phyloP scores from a whole-genome alignment of 2,797 vertebrate species.

The Propithecus deckenii region DNA sequence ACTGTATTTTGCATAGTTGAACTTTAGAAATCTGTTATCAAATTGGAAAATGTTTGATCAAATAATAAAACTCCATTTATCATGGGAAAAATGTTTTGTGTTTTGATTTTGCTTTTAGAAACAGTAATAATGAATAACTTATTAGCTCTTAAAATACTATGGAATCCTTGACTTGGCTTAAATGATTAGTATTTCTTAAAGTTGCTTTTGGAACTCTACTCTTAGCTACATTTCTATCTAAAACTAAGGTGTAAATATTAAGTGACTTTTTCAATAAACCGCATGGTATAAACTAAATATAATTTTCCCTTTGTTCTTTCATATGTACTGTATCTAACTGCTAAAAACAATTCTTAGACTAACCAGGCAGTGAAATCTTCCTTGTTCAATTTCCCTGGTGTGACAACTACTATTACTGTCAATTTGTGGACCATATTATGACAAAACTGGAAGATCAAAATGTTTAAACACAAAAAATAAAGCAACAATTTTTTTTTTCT shows the following conservation, averaged over 20 bases:
- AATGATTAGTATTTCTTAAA: background rate
- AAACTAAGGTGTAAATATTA: background rate
- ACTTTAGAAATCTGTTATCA: background rate
- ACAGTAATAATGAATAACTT: slow-evolving; percentile 18
- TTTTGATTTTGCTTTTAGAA: background rate
- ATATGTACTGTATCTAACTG: background rate
- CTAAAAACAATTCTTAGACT: background rate
- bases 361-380: background rate
- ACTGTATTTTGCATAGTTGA: background rate
- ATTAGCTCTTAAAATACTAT: background rate
- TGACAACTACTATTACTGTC: background rate
- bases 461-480: background rate
- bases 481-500: background rate
- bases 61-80: background rate
- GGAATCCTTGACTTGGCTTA: background rate
- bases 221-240: background rate
- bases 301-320: background rate
- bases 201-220: background rate
- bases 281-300: background rate
- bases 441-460: background rate
- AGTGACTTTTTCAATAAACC: background rate
- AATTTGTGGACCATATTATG: background rate
- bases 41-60: background rate
- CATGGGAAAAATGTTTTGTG: background rate
- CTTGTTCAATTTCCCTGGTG: fast-evolving